Percentiles rank a stretch among this genome's conserved stretches.
Evolutionary conservation across 2,888 invertebrate genomes (phyloP).

Genomic region (Metalampra italica): DNA sequence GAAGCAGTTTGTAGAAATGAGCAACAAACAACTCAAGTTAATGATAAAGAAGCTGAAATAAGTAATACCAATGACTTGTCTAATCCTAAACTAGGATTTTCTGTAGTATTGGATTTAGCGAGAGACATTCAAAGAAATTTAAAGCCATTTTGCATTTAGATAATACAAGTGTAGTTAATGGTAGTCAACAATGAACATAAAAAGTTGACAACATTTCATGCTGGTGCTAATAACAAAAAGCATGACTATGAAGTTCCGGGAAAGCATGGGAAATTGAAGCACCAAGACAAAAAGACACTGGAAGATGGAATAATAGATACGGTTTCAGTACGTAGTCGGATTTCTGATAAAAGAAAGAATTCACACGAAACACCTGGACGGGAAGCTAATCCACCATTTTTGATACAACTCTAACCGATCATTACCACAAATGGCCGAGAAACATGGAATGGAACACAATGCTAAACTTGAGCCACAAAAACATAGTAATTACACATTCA

Average conservation of each 20-base stretch:
- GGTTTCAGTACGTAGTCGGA: not conserved
- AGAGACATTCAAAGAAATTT: too few species aligned
- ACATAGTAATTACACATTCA: slow-evolving; percentile 63
- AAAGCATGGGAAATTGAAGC: not conserved
- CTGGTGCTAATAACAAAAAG: too few species aligned
- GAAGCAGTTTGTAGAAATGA: not conserved
- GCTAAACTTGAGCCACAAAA: slow-evolving; percentile 47
- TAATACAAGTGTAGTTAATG: too few species aligned
- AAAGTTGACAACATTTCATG: too few species aligned
- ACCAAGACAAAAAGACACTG: not conserved
- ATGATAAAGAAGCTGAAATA: not conserved
- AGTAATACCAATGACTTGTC: too few species aligned
- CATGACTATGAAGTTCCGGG: not conserved
- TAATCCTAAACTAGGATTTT: too few species aligned
- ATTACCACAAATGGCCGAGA: slow-evolving; percentile 47
- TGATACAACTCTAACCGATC: slow-evolving; percentile 31
- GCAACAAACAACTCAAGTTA: not conserved
- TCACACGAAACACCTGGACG: not conserved
- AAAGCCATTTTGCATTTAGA: too few species aligned
- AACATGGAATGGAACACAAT: slow-evolving; percentile 21
- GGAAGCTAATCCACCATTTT: too few species aligned
- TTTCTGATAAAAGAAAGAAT: slow-evolving; percentile 4
- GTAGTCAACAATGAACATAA: too few species aligned
- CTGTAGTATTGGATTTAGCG: too few species aligned
- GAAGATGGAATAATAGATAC: not conserved